Conservation (phyloP, 2,888 invertebrate genomes). For the Mythimna ferrago region DNA sequence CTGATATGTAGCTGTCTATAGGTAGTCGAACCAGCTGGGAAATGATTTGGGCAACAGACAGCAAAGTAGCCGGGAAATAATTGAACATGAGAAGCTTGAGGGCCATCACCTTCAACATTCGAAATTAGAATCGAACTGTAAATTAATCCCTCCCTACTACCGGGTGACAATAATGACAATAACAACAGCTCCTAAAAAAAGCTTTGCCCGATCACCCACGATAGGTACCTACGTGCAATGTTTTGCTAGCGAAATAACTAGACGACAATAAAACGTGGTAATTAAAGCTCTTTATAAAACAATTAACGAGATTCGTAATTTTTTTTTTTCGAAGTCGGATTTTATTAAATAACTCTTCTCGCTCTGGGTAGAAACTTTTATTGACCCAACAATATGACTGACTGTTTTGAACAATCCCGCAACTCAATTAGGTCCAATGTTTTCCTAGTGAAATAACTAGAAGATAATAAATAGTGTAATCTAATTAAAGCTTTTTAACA, state of each 20-base stretch:
- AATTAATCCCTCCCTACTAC: conserved; percentile 27
- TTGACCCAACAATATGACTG: too few relatives aligned
- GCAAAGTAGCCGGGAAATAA: conserved; percentile 1
- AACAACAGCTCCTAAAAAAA: conserved; percentile 23
- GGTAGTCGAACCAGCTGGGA: conserved; percentile 8
- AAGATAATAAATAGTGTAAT: conserved; percentile 16
- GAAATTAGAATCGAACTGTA: conserved; percentile 41
- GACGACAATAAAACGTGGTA: conserved; percentile 14
- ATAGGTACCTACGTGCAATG: neutral
- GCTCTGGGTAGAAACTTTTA: too few relatives aligned
- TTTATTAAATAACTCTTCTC: too few relatives aligned
- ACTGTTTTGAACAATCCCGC: too few relatives aligned
- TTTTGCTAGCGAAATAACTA: conserved; percentile 16
- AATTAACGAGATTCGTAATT: conserved; percentile 7
- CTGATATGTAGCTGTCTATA: conserved; percentile 7
- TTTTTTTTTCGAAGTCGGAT: too few relatives aligned
- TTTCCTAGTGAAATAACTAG: conserved; percentile 16
- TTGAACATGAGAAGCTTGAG: conserved; percentile 22
- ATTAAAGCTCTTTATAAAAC: conserved; percentile 9
- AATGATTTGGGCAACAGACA: conserved; percentile 4
- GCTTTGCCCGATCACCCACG: conserved; percentile 18
- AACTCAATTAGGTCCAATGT: neutral
- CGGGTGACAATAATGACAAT: conserved; percentile 28
- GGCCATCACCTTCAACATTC: conserved; percentile 20
- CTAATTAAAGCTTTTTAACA: conserved; percentile 5